Evolutionary conservation across 1,140 invertebrate species (phyloP).

Genomic region (Dolichoris vasculosae): DNA sequence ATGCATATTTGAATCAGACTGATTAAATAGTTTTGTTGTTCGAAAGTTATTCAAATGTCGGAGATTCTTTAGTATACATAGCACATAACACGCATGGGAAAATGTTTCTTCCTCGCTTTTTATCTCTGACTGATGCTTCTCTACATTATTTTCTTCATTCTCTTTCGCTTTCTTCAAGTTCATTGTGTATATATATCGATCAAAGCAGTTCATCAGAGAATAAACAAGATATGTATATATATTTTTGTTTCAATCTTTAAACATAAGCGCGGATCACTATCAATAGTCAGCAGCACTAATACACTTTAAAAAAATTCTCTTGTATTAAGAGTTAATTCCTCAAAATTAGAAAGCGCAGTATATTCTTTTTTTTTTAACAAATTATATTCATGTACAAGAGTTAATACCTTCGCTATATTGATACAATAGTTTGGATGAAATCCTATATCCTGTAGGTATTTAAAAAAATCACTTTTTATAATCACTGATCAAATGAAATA

Average conservation of each 20-base stretch:
- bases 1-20: not conserved
- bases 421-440: not conserved
- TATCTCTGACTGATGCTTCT: not conserved
- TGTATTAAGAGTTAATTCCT: constrained; percentile 11
- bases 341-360: not conserved
- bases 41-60: not conserved
- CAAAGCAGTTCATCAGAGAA: constrained; percentile 47
- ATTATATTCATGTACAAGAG: not conserved
- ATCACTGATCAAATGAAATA: constrained; percentile 15
- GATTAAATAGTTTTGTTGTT: not conserved
- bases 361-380: not conserved
- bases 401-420: not conserved
- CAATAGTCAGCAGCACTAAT: constrained; percentile 21
- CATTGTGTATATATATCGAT: constrained; percentile 30
- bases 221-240: constrained; percentile 53
- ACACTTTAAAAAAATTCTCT: constrained; percentile 40
- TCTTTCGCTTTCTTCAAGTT: not conserved
- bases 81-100: not conserved
- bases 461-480: not conserved
- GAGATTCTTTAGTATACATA: constrained; percentile 13
- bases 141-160: not conserved
- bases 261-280: constrained; percentile 24
- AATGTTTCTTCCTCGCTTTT: not conserved
- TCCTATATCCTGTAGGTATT: not conserved
- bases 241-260: constrained; percentile 29